These are phyloP conservation scores for Coluber constrictor DNA, from an alignment of 2,797 vertebrate species.

Conservation along the genomic window DNA sequence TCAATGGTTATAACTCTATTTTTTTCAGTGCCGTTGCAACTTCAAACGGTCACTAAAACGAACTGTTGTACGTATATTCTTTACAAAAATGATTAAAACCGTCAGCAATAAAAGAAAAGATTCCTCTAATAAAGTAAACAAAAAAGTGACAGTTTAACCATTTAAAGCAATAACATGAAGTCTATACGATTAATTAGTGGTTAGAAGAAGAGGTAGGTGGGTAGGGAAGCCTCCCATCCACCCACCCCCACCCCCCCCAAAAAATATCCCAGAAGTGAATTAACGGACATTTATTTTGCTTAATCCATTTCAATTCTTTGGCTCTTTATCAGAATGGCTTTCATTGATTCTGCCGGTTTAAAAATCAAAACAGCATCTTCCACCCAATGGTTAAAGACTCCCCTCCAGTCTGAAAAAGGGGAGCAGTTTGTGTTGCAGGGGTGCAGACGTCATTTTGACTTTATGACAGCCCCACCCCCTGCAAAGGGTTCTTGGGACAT, in stretches of 20 bases:
- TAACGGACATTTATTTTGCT: not conserved
- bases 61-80: not conserved
- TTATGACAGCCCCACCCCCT: too few relatives aligned
- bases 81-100: not conserved
- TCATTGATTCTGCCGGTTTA: too few relatives aligned
- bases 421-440: too few relatives aligned
- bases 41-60: not conserved
- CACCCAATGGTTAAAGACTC: too few relatives aligned
- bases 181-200: not conserved
- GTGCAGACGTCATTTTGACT: too few relatives aligned
- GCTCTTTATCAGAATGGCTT: too few relatives aligned
- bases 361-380: too few relatives aligned
- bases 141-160: not conserved
- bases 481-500: not conserved
- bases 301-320: not conserved
- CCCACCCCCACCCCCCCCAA: fast-evolving
- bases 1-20: not conserved
- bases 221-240: not conserved
- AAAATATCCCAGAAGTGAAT: not conserved
- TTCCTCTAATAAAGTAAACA: not conserved
- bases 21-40: not conserved
- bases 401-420: too few relatives aligned
- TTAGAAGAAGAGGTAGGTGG: not conserved
- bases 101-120: not conserved
- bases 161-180: not conserved